Base-by-base conservation (phyloP, 2,113 vertebrate genomes). In the Murina feae region DNA sequence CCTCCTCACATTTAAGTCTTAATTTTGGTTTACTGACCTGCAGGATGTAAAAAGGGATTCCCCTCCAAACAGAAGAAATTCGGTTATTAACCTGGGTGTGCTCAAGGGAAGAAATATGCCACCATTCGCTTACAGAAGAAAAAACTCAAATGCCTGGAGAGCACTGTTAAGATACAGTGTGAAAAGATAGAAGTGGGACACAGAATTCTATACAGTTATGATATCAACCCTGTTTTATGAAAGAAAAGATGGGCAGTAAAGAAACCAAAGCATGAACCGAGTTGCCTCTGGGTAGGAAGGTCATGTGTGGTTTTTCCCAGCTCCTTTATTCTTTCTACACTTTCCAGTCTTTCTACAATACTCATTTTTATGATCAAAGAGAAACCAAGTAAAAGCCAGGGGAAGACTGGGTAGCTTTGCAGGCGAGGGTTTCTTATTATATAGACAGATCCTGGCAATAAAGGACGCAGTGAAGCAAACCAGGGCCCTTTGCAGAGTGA, bases 331-430 rank as follows among this genome's bases (percentile, higher is more conserved):
- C 76, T 51, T 39, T 28, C 68, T 71, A 6, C 51, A 66, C 32
- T 92, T 87, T 37, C 51, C 21, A 53, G 60, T 69, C 92, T 91
- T 83, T 75, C 49, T 92, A 55, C 37, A 89, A 55, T 7, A 71
- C 76, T 92, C 47, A 63, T 84, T 79, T 90, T 92, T 92, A 90
- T 86, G 72, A 90, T 94, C 55, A 69, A 84, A 86, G 49, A 9
- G 76, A 90, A 94, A 49, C 55, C 79, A 58, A 39, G 74, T 76
- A 37, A 75, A 95, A 96, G 51, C 84, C 71, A 76, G 30, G 51
- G 76, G 32, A 75, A 86, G 60, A 53, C n/a, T 5, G 66, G 63
- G 25, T 49, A 28, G 69, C 78, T 89, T 82, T 85, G 14, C 81
- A 87, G 65, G 78, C 76, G 28, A 72, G 72, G 13, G n/a, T 85